Conservation (phyloP, 2,797 vertebrate genomes). For the Pangasius larnaudii region DNA sequence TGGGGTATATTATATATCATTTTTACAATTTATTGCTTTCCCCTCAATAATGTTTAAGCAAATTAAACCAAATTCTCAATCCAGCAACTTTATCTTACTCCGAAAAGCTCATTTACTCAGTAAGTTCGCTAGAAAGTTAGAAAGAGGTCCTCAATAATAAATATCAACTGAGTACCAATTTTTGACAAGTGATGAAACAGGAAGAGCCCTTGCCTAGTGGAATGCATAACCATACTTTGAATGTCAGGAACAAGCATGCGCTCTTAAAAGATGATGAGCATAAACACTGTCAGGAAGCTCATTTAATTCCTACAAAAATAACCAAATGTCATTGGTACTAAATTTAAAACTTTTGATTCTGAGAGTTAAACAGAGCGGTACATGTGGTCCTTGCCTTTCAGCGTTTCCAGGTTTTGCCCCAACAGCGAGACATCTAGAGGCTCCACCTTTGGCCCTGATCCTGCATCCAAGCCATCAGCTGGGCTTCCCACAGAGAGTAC, state of each 20-base stretch:
- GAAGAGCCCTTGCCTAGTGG: not conserved
- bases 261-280: not conserved
- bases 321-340: not conserved
- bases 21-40: not conserved
- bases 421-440: slow-evolving; percentile 56
- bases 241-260: not conserved
- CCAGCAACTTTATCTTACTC: not conserved
- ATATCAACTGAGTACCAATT: too few relatives aligned
- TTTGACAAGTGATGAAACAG: not conserved
- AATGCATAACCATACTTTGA: not conserved
- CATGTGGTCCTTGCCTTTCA: slow-evolving; percentile 63
- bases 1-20: not conserved
- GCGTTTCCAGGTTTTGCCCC: slow-evolving; percentile 61
- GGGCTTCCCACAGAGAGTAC: slow-evolving; percentile 50
- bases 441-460: slow-evolving; percentile 54
- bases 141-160: not conserved
- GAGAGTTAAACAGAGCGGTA: not conserved
- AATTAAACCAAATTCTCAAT: not conserved
- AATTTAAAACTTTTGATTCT: not conserved
- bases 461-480: not conserved
- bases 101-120: not conserved
- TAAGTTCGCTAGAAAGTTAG: not conserved
- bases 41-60: not conserved
- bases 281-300: not conserved
- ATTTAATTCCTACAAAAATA: not conserved